Base-by-base conservation (phyloP, 2,113 vertebrate species). In the Engystomops pustulosus region DNA sequence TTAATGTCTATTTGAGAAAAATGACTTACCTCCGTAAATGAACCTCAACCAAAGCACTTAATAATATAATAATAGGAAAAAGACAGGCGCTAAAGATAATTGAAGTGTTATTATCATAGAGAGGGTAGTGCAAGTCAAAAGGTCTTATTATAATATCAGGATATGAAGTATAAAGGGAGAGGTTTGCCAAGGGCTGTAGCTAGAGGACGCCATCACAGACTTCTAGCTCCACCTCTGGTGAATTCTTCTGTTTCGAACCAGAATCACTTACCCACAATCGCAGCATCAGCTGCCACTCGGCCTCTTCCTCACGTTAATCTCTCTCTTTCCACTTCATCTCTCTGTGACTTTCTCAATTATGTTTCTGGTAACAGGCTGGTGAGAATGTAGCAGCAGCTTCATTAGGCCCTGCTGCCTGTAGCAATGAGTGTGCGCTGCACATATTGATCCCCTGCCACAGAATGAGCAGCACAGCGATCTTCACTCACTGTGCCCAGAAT, bases 271-370 rank as follows among this genome's bases (percentile, higher is more conserved):
- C 32, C 30, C 49, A 72, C 67, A 44, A 58, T 36, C 49, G 38
- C 47, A 44, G 71, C 58, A 83, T 78, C 55, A 84, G 72, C 82
- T 84, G 72, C 58, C 82, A 77, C 60, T 76, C 72, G 62, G 58
- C 60, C 74, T 77, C 72, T 65, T 78, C 72, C 60, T 84, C 82
- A 55, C 30, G 60, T 47, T 84, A 84, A 84, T 84, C 74, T 84
- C 72, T 84, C 72, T 77, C 82, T 84, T 84, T 84, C 82, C 82
- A 84, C 82, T 84, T 84, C 82, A 84, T 84, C 82, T 84, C 82
- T 77, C 72, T 77, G 72, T 84, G 82, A 84, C 74, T 84, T 84
- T 84, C 82, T 84, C 82, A 84, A 84, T 84, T 84, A 84, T 77
- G 82, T 84, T 78, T 68, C 72, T 78, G 72, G 82, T 84, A 84